Evolutionary conservation across 2,113 vertebrate species (phyloP), one percentile per base, ranked within the genome.

Genomic region (Rutilus rutilus): DNA sequence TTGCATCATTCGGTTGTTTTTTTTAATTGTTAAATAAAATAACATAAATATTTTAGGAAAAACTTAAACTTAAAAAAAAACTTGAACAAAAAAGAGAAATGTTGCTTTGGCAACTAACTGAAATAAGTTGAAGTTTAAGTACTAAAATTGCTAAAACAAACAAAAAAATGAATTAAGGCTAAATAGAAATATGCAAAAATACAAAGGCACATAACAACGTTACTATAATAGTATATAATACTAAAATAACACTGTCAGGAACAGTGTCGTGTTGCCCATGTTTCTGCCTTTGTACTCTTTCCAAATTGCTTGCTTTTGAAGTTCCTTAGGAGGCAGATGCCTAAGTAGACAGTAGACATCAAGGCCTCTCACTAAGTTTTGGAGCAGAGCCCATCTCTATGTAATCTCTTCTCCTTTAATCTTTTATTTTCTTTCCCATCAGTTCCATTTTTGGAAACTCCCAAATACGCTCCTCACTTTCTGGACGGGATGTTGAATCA

Each of bases 391-490:
- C 52, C 30, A 25, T 47, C 52, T 62, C 36, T 76, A 14, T 19
- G n/a, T 50, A 54, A 39, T 27, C 25, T n/a, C 33, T 47, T 17
- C 36, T 65, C 67, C 23, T 57, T 10, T 25, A 73, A 21, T 73
- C 23, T 80, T n/a, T 27, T 23, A 5, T 60, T 42, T 42, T 23
- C 59, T 80, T 57, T 54, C 78, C 11, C 65, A 71, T 81, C 87
- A 97, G 97, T 97, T 75, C 96, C 95, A 57, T 97, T 98, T 91
- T 94, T 97, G 92, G 97, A 98, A 91, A 96, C 96, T 6, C 97
- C 97, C 14, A 96, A 96, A 92, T 97, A 96, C 0, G 96, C 94
- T 27, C 93, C 95, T 86, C 95, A 94, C 88, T 92, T 95, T 23
- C 93, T 93, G 77, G 97, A 97, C 6, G 94, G 95, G 14, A 82